A percentile compares a stretch with the other conserved stretches of the same genome.
These are phyloP conservation scores for Nerophis lumbriciformis DNA, from an alignment of 2,113 vertebrate species.

Conservation along the genomic window DNA sequence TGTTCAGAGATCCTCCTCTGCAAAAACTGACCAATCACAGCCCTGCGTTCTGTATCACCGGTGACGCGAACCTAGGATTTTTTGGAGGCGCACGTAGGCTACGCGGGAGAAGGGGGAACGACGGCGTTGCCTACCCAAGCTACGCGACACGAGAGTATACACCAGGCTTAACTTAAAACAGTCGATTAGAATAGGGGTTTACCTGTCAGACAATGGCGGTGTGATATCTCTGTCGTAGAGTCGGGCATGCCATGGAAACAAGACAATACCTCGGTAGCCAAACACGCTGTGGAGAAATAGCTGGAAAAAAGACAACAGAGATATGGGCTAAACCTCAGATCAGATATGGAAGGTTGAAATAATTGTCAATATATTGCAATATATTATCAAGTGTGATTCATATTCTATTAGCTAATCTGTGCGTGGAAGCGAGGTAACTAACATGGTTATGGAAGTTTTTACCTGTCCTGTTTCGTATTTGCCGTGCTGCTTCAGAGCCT, in stretches of 20 bases:
- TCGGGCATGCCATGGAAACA: conserved; percentile 97
- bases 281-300: conserved; percentile 96
- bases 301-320: conserved; percentile 63
- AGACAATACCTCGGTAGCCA: conserved; percentile 92
- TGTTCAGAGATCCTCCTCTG: no score
- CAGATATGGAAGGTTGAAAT: conserved; percentile 13
- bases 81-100: no score
- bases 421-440: neutral
- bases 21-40: no score
- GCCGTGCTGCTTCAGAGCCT: conserved; percentile 88
- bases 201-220: conserved; percentile 86
- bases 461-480: conserved; percentile 97
- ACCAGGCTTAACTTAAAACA: no score
- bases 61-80: no score
- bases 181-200: neutral
- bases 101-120: no score
- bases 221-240: conserved; percentile 92
- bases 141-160: no score
- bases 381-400: neutral
- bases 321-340: conserved; percentile 9
- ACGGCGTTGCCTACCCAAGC: no score
- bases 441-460: conserved; percentile 6
- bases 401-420: neutral
- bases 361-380: no score
- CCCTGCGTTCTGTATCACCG: no score